These are phyloP conservation scores for Cisticola juncidis DNA, from an alignment of 2,113 vertebrate species.

Conservation along the genomic window DNA sequence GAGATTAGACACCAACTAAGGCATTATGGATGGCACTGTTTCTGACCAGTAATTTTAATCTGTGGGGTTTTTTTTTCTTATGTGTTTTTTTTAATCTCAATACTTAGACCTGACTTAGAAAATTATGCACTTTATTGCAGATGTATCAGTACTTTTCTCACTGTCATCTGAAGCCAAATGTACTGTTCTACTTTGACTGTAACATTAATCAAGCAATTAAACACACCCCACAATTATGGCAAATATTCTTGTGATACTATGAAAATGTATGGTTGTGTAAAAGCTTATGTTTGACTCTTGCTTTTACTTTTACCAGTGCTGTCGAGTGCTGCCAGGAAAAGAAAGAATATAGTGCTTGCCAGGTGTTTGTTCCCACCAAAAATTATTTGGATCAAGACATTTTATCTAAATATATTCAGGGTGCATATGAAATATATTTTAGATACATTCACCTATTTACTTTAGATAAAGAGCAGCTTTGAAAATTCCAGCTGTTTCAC, in stretches of 20 bases:
- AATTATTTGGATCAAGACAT: neutral
- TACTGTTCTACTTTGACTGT: neutral
- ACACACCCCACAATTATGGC: neutral
- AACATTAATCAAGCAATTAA: neutral
- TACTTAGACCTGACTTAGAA: neutral
- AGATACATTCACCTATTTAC: neutral
- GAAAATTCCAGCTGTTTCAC: neutral
- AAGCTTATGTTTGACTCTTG: neutral
- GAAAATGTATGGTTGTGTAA: neutral
- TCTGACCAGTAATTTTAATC: neutral
- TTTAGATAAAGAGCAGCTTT: neutral
- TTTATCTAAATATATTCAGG: neutral
- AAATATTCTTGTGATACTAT: neutral
- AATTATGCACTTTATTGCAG: neutral
- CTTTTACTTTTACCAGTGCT: neutral
- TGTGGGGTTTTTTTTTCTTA: accelerated
- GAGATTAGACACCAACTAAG: neutral
- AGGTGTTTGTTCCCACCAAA: neutral
- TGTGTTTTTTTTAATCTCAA: neutral
- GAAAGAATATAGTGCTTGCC: neutral
- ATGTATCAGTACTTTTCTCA: neutral
- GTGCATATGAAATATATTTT: neutral
- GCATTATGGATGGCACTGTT: neutral
- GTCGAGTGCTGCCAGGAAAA: neutral
- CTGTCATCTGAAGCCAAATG: neutral